A percentile compares a stretch with the other conserved stretches of the same genome.
Conservation (phyloP, 2,888 invertebrate species). For the Laothoe populi region DNA sequence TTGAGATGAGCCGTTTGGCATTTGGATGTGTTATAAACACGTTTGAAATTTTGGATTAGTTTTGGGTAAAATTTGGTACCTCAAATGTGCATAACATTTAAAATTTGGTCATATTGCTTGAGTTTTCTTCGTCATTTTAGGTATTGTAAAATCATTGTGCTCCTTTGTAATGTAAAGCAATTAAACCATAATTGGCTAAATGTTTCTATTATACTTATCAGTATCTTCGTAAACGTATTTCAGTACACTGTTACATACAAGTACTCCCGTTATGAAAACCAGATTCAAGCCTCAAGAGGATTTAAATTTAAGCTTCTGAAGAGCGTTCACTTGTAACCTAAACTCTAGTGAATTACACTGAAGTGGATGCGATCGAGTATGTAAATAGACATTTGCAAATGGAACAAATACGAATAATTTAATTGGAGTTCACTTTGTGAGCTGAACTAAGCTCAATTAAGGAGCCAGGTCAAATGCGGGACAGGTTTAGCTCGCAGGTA, state of each 20-base stretch:
- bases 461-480: slow-evolving; percentile 6
- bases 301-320: slow-evolving; percentile 10
- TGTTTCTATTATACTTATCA: too few relatives aligned
- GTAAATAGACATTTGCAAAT: slow-evolving; percentile 11
- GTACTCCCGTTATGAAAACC: slow-evolving; percentile 6
- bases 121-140: too few relatives aligned
- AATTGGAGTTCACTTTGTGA: slow-evolving; percentile 16
- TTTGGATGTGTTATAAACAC: background rate
- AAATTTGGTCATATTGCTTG: too few relatives aligned
- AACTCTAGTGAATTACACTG: background rate
- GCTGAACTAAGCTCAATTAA: slow-evolving; percentile 3
- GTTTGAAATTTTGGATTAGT: background rate
- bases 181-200: too few relatives aligned
- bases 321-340: slow-evolving; percentile 3
- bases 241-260: background rate
- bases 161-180: too few relatives aligned
- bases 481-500: slow-evolving; percentile 3
- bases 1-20: slow-evolving; percentile 1
- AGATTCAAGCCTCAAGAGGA: slow-evolving; percentile 10
- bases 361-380: background rate
- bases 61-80: background rate
- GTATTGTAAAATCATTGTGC: too few relatives aligned
- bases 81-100: too few relatives aligned
- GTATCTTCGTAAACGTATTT: background rate
- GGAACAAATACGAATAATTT: slow-evolving; percentile 4